Base-by-base conservation (phyloP, 2,888 invertebrate genomes). In the Catocala nupta region DNA sequence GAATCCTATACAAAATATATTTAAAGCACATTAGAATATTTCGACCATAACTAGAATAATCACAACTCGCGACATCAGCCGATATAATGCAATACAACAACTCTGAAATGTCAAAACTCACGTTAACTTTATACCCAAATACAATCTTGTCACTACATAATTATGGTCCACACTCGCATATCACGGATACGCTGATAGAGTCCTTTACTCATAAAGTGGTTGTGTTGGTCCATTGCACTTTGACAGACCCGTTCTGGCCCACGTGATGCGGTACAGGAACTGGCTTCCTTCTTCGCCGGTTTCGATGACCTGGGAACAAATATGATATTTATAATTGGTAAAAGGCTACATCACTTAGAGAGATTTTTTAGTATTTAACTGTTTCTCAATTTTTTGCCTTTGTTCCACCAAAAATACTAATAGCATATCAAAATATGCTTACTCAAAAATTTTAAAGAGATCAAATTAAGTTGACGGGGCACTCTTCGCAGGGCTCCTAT, bases 271-370 rank as follows among this genome's bases (percentile, higher is more conserved):
- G 85, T 95, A 95, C 59, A 95, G 92, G 88, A 95, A 95, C 75
- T 95, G 95, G 86, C 95, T 95, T 86, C 95, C 95, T 86, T 95
- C 95, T 85, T 95, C 95, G 77, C 95, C 95, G 73, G 95, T 95
- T 87, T 95, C 95, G 81, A 95, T 94, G 73, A 95, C 94, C 94
- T 94, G 83, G 10, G 7, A 9, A 42, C 11, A 42, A 36, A 12
- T 39, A 33, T 11, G 13, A 25, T 9, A 33, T 4, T 25, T 25
- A 25, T 25, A 25, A 3, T 25, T 3, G 25, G 25, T 25, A 3
- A 25, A 25, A 25, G 1, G 25, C 25, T 25, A 25, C 25, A 25
- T 5, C 2, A 10, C 5, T 45, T 12, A n/a, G n/a, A n/a, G n/a
- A n/a, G n/a, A n/a, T n/a, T n/a, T n/a, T n/a, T n/a, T n/a, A n/a